Base-by-base conservation (phyloP, 2,113 vertebrate genomes). In the Enhydra lutris region DNA sequence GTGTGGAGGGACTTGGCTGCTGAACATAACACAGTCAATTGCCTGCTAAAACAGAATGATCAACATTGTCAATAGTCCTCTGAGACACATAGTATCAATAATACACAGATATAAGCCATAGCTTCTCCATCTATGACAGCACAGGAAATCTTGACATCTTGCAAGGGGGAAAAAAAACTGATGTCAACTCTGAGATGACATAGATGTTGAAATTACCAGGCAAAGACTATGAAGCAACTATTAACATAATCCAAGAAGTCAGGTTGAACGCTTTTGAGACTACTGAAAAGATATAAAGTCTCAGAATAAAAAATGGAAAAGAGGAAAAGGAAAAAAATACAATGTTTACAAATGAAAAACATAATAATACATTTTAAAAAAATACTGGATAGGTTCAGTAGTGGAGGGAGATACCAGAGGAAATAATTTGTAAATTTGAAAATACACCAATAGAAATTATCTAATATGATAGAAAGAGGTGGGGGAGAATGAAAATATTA, bases 1-100 rank as follows among this genome's bases (percentile, higher is more conserved):
- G 2, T 9, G 0, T 13, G 4, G 12, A 76, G 4, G 9, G 73
- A 45, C 17, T 26, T 79, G 69, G 12, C 29, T 80, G 26, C 15
- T 50, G 26, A 87, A 15, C 0, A 6, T 29, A 59, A 6, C 4
- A 4, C 39, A 0, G 0, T 2, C 20, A 55, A 29, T 34, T 45
- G 1, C 50, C 29, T 80, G 24, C 7, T 69, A 29, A 63, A 73
- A 79, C 8, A 63, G 74, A 26, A n/a, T 80, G 14, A 31, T 39
- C 3, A 61, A 13, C 21, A 59, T 39, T 74, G 34, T 84, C 0
- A 31, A 52, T 1, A 91, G 29, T 20, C 47, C 20, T 20, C 31
- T 18, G 13, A 95, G 5, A 55, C 0, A 73, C 14, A 36, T 34
- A 69, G 8, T 50, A 50, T 6, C 47, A 23, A 80, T 69, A 94